These are phyloP conservation scores for Sciaenops ocellatus DNA, from an alignment of 2,797 vertebrate genomes.

Conservation along the genomic window DNA sequence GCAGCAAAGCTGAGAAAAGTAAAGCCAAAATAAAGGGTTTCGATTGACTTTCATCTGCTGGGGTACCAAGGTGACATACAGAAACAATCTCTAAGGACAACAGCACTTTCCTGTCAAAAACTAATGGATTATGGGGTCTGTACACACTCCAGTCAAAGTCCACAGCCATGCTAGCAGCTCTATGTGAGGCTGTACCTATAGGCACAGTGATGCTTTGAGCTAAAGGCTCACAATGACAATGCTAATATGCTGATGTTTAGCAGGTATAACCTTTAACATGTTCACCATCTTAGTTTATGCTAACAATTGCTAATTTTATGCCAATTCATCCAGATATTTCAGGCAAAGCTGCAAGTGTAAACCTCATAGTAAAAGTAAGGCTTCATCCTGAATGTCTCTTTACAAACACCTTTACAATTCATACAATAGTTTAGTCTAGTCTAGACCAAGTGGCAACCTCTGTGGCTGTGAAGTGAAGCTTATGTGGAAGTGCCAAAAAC, in stretches of 20 bases:
- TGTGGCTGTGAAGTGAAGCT: no score
- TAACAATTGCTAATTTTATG: not conserved
- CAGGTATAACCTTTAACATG: not conserved
- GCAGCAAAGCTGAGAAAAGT: constrained; percentile 26
- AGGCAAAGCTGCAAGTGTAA: not conserved
- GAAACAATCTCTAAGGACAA: constrained; percentile 36
- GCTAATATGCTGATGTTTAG: not conserved
- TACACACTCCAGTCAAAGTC: not conserved
- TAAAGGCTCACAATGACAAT: not conserved
- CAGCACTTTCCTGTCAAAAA: constrained; percentile 12
- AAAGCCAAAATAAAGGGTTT: constrained; percentile 49
- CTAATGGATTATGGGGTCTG: constrained; percentile 3
- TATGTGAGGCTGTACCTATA: not conserved
- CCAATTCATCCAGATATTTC: no score
- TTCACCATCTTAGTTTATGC: not conserved
- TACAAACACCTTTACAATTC: not conserved
- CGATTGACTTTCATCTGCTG: constrained; percentile 47
- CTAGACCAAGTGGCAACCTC: no score
- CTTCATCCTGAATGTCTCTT: not conserved
- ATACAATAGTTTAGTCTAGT: not conserved
- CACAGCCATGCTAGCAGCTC: not conserved
- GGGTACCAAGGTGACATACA: constrained; percentile 14
- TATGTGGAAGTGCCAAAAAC: no score
- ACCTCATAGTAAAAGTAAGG: not conserved
- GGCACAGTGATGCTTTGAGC: not conserved